Evolutionary conservation across 2,113 vertebrate genomes (phyloP).

Genomic region (Oryzias melastigma): DNA sequence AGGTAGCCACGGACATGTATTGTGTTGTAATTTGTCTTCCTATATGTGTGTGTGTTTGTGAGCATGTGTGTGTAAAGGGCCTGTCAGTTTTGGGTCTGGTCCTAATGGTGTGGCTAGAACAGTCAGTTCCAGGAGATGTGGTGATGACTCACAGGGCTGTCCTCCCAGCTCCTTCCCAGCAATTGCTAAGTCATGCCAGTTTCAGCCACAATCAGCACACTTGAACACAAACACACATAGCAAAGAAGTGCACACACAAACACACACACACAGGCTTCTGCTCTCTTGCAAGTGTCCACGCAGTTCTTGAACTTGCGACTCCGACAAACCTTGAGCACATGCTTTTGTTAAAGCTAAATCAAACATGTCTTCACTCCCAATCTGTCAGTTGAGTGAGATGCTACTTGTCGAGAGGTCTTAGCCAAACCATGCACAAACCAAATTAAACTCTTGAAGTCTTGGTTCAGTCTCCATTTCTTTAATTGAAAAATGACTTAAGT

Average conservation of each 20-base stretch:
- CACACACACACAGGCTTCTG: conserved; percentile 9
- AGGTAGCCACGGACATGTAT: conserved; percentile 16
- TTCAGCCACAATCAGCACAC: conserved; percentile 57
- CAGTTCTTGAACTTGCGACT: conserved; percentile 1
- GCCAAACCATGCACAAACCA: conserved; percentile 21
- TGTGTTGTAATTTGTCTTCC: conserved; percentile 4
- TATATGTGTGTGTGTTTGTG: conserved; percentile 10
- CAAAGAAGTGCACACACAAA: conserved; percentile 5
- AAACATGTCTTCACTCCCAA: conserved; percentile 19
- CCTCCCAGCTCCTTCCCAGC: conserved; percentile 78
- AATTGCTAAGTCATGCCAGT: conserved; percentile 75
- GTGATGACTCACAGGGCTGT: conserved; percentile 76
- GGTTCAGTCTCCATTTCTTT: conserved; percentile 33
- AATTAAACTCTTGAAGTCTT: conserved; percentile 13
- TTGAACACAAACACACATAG: conserved; percentile 23
- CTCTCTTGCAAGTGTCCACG: conserved; percentile 9
- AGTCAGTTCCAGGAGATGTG: conserved; percentile 74
- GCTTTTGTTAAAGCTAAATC: conserved; percentile 29
- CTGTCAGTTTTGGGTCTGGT: conserved; percentile 56
- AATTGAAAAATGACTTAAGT: conserved; percentile 36
- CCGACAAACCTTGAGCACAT: conserved; percentile 17
- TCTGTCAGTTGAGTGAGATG: conserved; percentile 9
- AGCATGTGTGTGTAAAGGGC: conserved; percentile 20
- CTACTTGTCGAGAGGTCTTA: conserved; percentile 3
- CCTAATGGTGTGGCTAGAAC: conserved; percentile 65